phyloP scores from a whole-genome alignment of 2,888 invertebrate species.

The Argyra leucocephala region DNA sequence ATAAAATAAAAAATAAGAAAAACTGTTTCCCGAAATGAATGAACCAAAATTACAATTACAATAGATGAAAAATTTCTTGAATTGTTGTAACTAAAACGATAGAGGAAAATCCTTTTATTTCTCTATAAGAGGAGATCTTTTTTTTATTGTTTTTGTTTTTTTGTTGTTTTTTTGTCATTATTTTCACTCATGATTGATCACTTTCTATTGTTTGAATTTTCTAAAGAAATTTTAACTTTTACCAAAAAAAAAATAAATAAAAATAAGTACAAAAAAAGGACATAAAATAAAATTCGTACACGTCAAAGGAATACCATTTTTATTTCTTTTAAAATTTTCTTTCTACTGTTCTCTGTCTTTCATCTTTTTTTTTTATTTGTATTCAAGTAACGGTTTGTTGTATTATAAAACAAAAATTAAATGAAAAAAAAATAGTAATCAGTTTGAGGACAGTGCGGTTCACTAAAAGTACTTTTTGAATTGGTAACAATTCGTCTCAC shows the following conservation, averaged over 20 bases:
- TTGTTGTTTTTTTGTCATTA: not conserved
- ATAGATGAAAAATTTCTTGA: not conserved
- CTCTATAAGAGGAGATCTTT: not conserved
- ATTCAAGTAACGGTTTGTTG: not conserved
- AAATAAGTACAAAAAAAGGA: not conserved
- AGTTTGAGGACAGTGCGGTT: not conserved
- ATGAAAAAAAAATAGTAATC: too few species aligned
- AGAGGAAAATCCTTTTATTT: not conserved
- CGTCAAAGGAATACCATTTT: not conserved
- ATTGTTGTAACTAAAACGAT: not conserved
- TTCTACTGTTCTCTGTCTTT: not conserved
- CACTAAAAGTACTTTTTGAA: not conserved
- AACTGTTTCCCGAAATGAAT: not conserved
- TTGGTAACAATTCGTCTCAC: not conserved
- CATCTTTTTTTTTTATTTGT: not conserved
- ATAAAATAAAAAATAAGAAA: not conserved
- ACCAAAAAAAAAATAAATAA: too few species aligned
- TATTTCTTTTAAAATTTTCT: not conserved
- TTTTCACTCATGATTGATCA: conserved; percentile 3
- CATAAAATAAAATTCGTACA: not conserved
- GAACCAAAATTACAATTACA: too few species aligned
- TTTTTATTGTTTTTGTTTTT: not conserved
- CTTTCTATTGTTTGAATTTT: not conserved
- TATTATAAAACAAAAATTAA: too few species aligned
- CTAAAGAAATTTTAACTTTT: not conserved